Conservation (phyloP, 2,113 vertebrate genomes). For the Sebastes fasciatus region DNA sequence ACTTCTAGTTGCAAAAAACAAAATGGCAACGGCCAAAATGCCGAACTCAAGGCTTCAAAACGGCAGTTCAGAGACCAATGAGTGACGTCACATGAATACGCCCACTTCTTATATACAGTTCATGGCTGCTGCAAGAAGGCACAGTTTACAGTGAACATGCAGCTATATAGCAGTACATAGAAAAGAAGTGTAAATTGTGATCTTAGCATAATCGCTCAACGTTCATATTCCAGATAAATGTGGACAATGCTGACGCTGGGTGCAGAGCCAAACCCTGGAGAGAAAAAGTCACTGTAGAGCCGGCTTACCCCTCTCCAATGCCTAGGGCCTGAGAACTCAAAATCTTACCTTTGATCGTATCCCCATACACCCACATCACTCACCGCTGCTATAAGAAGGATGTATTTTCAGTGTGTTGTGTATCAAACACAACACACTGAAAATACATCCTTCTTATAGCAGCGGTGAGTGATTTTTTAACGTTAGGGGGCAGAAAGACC, state of each 20-base stretch:
- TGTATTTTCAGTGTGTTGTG: too few species aligned
- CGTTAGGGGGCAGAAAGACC: conserved; percentile 9
- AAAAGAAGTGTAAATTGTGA: not conserved
- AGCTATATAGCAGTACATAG: too few species aligned
- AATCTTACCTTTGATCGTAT: conserved; percentile 53
- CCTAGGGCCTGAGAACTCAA: conserved; percentile 15
- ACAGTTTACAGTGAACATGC: not conserved
- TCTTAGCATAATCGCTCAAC: not conserved
- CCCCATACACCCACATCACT: conserved; percentile 7
- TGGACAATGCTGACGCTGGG: not conserved
- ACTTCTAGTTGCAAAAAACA: too few species aligned
- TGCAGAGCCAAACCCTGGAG: not conserved
- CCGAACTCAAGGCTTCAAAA: too few species aligned
- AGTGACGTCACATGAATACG: too few species aligned
- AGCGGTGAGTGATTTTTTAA: not conserved
- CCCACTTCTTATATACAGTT: too few species aligned
- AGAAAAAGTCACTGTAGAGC: conserved; percentile 12
- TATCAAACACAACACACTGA: conserved; percentile 44
- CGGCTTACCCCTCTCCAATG: conserved; percentile 13
- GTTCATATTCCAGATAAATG: not conserved
- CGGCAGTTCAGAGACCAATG: too few species aligned
- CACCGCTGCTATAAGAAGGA: too few species aligned
- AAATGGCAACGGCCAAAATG: too few species aligned
- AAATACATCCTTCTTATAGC: not conserved
- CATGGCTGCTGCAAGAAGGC: not conserved